Conservation (phyloP, 2,113 vertebrate species). For the Tautogolabrus adspersus region DNA sequence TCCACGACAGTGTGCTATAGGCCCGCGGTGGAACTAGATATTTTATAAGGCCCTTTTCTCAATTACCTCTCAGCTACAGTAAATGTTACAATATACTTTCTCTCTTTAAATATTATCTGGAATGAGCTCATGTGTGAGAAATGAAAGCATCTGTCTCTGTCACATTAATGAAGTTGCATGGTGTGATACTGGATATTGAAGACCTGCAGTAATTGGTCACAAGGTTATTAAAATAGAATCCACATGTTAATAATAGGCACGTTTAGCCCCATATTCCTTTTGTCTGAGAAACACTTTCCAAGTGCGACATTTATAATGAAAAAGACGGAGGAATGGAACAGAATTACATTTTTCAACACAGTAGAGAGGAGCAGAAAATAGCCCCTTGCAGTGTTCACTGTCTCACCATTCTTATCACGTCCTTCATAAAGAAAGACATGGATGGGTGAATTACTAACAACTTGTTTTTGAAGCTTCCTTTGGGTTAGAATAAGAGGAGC, state of each 20-base stretch:
- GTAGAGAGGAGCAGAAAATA: constrained; percentile 19
- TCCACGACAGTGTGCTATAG: background rate
- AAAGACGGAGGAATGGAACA: constrained; percentile 17
- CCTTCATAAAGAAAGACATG: constrained; percentile 5
- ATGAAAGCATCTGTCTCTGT: constrained; percentile 58
- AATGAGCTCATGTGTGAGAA: constrained; percentile 35
- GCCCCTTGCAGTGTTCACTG: constrained; percentile 12
- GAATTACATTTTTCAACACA: constrained; percentile 24
- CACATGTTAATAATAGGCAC: constrained; percentile 65
- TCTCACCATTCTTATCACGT: constrained; percentile 40
- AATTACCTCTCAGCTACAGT: constrained; percentile 2
- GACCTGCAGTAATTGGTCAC: constrained; percentile 26
- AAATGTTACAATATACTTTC: constrained; percentile 26
- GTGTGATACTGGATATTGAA: constrained; percentile 40
- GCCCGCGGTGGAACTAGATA: background rate
- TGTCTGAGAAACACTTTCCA: constrained; percentile 39
- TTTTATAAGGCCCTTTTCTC: constrained; percentile 6
- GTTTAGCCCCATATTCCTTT: constrained; percentile 61
- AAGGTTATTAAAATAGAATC: constrained; percentile 70
- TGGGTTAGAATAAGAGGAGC: background rate
- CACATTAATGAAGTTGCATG: constrained; percentile 61
- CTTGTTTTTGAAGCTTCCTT: background rate
- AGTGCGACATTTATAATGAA: constrained; percentile 53
- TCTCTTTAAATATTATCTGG: constrained; percentile 64
- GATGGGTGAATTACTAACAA: background rate